Evolutionary conservation across 92 coral and sea anemone species (phyloP).

Genomic region (Palythoa heliodiscus): DNA sequence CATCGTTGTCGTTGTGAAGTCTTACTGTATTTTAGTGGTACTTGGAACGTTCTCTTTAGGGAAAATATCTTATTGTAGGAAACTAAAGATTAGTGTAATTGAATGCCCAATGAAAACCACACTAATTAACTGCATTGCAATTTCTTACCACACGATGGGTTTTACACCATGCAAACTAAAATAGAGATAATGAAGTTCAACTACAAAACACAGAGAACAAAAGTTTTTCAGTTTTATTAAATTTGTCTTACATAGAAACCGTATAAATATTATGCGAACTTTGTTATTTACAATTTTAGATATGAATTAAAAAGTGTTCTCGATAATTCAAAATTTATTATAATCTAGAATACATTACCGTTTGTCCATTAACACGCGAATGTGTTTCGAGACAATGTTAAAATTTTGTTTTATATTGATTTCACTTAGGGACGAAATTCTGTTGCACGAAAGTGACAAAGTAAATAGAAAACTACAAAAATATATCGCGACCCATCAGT

Average conservation of each 20-base stretch:
- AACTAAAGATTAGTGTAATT: too few relatives aligned
- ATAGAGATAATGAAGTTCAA: background rate
- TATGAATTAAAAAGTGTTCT: background rate
- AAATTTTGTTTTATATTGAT: background rate
- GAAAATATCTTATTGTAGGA: too few relatives aligned
- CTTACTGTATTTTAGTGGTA: too few relatives aligned
- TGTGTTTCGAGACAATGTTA: background rate
- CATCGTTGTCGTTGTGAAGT: too few relatives aligned
- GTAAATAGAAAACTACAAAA: too few relatives aligned
- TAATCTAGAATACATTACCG: background rate
- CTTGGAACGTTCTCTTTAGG: too few relatives aligned
- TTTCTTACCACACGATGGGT: too few relatives aligned
- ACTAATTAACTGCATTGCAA: too few relatives aligned
- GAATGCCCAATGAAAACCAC: too few relatives aligned
- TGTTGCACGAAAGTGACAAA: background rate
- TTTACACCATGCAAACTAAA: too few relatives aligned
- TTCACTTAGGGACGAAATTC: background rate
- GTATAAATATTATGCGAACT: constrained; percentile 30
- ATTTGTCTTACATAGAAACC: background rate
- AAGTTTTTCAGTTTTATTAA: background rate
- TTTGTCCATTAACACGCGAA: background rate
- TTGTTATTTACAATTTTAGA: background rate
- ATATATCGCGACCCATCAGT: too few relatives aligned
- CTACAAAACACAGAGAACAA: background rate
- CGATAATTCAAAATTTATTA: background rate